A percentile compares a stretch with the other conserved stretches of the same genome.
Conservation (phyloP, 2,113 vertebrate species). For the Nannospalax galili region DNA sequence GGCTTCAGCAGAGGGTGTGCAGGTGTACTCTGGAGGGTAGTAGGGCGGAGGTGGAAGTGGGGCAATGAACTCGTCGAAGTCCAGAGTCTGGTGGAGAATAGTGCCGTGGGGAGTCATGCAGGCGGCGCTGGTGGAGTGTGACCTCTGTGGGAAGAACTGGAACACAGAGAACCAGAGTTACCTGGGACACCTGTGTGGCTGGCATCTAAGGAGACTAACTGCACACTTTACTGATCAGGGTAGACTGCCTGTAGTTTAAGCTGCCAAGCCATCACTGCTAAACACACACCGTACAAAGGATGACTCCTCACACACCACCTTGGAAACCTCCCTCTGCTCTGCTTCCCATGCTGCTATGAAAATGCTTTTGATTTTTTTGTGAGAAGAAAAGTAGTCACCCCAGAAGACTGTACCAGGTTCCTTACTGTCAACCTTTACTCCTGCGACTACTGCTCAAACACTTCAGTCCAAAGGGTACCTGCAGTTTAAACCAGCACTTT, state of each 20-base stretch:
- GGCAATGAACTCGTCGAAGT: slow-evolving; percentile 98
- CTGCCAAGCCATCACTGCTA: not conserved
- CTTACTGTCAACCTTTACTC: not conserved
- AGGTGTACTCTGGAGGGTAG: slow-evolving; percentile 97
- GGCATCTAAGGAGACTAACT: not conserved
- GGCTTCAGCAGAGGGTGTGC: slow-evolving; percentile 92
- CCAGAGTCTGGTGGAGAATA: slow-evolving; percentile 95
- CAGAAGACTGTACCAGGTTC: not conserved
- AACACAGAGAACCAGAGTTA: slow-evolving; percentile 64
- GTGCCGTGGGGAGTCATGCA: slow-evolving; percentile 95
- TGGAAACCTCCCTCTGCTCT: rapidly evolving
- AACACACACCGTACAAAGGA: not conserved
- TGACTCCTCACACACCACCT: not conserved
- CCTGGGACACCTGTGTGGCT: not conserved
- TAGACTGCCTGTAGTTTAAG: not conserved
- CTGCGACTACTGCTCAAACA: not conserved
- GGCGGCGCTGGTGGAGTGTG: slow-evolving; percentile 89
- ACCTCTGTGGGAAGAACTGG: slow-evolving; percentile 97
- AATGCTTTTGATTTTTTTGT: not conserved
- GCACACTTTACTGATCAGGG: not conserved
- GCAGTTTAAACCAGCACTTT: rapidly evolving
- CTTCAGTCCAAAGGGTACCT: not conserved
- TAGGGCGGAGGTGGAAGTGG: slow-evolving; percentile 98
- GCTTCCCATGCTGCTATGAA: not conserved
- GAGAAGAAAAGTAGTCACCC: not conserved